Evolutionary conservation across 30 jellyfish, hydroid and myxozoan genomes (phyloP).

Genomic region (Nemopilema nomurai): DNA sequence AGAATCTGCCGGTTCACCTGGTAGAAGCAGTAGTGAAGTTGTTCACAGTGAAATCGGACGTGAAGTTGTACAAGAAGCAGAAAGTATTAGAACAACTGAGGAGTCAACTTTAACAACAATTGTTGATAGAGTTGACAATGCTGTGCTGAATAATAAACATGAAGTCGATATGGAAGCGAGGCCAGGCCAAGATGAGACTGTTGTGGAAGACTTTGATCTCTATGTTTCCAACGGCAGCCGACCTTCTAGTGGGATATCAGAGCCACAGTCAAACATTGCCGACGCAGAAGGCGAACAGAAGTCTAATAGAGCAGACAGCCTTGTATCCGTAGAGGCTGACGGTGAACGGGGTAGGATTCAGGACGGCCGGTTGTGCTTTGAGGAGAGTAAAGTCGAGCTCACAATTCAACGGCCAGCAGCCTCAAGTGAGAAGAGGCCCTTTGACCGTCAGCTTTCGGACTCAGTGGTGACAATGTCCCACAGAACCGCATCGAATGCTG

Average conservation of each 20-base stretch:
- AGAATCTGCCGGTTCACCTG: neutral
- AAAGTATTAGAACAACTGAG: neutral
- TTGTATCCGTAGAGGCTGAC: neutral
- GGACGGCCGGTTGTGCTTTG: no score
- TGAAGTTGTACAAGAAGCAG: neutral
- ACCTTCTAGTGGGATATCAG: conserved; percentile 41
- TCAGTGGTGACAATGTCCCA: neutral
- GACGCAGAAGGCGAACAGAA: neutral
- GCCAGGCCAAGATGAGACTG: conserved; percentile 24
- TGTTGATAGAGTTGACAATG: neutral
- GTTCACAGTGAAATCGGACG: neutral
- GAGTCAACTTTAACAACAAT: neutral
- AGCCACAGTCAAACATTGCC: conserved; percentile 6
- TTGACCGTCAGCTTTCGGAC: conserved; percentile 23
- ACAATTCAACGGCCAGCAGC: neutral
- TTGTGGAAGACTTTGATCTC: conserved; percentile 41
- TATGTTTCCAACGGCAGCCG: conserved; percentile 52
- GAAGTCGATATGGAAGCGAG: neutral
- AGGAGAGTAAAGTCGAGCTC: neutral
- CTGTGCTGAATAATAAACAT: neutral
- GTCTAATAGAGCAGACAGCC: neutral
- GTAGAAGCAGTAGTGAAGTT: neutral
- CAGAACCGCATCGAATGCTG: neutral
- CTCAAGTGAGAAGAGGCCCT: neutral
- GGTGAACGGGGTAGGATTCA: neutral